Percentiles rank a stretch among this genome's conserved stretches.
phyloP scores from a whole-genome alignment of 2,797 vertebrate species.

The Cryptoblepharus egeriae region DNA sequence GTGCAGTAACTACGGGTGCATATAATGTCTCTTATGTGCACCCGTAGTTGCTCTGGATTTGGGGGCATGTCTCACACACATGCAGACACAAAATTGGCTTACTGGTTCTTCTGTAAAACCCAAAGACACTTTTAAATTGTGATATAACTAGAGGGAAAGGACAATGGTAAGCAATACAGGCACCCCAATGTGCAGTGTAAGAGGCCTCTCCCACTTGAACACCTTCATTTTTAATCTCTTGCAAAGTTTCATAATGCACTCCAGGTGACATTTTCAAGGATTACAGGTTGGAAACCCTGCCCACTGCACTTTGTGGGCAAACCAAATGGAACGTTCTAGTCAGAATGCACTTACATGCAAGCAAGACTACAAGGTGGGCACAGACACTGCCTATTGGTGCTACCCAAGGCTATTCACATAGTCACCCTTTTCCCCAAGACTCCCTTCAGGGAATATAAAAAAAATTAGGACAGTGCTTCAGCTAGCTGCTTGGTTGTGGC shows the following conservation, averaged over 20 bases:
- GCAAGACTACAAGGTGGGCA: neutral
- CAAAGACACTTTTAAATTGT: too few relatives aligned
- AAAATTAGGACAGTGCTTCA: conserved; percentile 46
- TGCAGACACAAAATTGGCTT: too few relatives aligned
- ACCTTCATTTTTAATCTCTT: neutral
- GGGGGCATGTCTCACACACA: too few relatives aligned
- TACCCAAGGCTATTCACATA: fast-evolving
- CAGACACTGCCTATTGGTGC: fast-evolving
- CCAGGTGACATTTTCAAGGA: fast-evolving
- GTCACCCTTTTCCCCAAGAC: neutral
- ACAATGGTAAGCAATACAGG: too few relatives aligned
- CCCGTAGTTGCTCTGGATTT: too few relatives aligned
- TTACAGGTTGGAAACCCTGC: neutral
- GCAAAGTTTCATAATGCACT: neutral
- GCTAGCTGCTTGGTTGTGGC: conserved; percentile 58
- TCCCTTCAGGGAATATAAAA: neutral
- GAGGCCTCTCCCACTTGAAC: neutral
- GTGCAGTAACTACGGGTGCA: too few relatives aligned
- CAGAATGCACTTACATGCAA: neutral
- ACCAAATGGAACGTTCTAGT: fast-evolving
- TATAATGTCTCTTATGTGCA: too few relatives aligned
- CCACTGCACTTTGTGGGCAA: neutral
- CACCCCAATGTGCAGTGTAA: too few relatives aligned
- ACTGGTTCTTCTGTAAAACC: neutral
- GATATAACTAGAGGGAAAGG: too few relatives aligned